Conservation (phyloP, 2,888 invertebrate genomes). For the Watsonalla cultraria region DNA sequence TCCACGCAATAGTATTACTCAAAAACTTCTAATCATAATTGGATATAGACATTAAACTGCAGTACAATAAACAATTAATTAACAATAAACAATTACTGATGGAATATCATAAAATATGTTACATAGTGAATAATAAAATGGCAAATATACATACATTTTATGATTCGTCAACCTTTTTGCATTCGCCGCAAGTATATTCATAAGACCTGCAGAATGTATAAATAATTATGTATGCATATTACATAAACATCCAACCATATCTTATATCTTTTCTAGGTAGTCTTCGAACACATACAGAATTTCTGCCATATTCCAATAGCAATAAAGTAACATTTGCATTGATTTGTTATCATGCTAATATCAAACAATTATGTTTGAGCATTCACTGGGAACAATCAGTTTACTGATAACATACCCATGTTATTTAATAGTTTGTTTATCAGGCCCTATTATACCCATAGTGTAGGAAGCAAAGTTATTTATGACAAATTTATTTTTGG, state of each 20-base stretch:
- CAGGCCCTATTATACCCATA: too few relatives aligned
- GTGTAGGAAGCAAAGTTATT: too few relatives aligned
- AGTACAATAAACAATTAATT: too few relatives aligned
- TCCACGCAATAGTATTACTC: too few relatives aligned
- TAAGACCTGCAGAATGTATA: neutral
- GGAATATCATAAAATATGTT: too few relatives aligned
- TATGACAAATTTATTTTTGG: too few relatives aligned
- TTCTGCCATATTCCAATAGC: neutral
- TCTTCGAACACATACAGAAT: neutral
- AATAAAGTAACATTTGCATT: neutral
- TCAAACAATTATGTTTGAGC: neutral
- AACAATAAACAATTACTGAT: too few relatives aligned
- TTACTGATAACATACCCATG: neutral
- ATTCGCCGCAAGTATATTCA: conserved; percentile 3
- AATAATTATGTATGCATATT: neutral
- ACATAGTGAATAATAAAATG: neutral
- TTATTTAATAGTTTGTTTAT: too few relatives aligned
- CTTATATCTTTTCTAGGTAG: too few relatives aligned
- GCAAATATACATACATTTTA: neutral
- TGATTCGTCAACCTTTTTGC: conserved; percentile 1
- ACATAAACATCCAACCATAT: too few relatives aligned
- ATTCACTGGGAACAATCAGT: neutral
- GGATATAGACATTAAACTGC: too few relatives aligned
- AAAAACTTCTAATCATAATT: too few relatives aligned
- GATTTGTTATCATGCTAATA: neutral